Evolutionary conservation across 2,797 vertebrate species (phyloP).

Genomic region (Intellagama lesueurii): DNA sequence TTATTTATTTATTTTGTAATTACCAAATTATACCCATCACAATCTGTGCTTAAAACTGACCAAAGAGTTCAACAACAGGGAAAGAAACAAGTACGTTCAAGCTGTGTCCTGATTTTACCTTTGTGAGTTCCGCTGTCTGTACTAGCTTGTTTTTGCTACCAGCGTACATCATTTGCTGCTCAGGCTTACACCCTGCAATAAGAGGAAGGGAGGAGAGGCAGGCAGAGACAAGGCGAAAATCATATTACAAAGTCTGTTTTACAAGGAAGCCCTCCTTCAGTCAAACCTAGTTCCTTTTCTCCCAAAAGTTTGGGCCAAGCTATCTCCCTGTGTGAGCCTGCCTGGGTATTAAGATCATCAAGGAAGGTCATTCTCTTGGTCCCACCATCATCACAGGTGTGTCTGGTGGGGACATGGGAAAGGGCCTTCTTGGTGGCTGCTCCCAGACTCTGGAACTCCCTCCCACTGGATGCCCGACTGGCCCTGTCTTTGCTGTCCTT

Average conservation of each 20-base stretch:
- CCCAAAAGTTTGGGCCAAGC: too few species aligned
- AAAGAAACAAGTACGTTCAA: neutral
- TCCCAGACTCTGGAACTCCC: too few species aligned
- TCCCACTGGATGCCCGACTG: too few species aligned
- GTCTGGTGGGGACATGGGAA: too few species aligned
- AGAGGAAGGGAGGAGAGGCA: neutral
- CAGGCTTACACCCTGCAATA: conserved; percentile 90
- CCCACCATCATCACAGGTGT: too few species aligned
- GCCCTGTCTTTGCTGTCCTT: too few species aligned
- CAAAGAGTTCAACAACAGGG: neutral
- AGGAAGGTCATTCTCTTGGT: too few species aligned
- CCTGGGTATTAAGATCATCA: too few species aligned
- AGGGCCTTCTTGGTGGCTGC: too few species aligned
- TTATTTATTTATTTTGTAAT: neutral
- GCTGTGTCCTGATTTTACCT: conserved; percentile 78
- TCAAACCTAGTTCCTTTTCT: too few species aligned
- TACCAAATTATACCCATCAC: neutral
- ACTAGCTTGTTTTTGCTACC: conserved; percentile 95
- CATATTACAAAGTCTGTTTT: neutral
- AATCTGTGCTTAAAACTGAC: neutral
- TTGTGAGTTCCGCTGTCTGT: conserved; percentile 90
- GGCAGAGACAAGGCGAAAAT: neutral
- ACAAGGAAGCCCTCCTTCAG: neutral
- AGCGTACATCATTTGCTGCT: conserved; percentile 98
- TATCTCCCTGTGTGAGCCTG: too few species aligned